Evolutionary conservation across 2,797 vertebrate species (phyloP), one percentile per base, ranked within the genome.

Genomic region (Sebastes kiyomatsui): DNA sequence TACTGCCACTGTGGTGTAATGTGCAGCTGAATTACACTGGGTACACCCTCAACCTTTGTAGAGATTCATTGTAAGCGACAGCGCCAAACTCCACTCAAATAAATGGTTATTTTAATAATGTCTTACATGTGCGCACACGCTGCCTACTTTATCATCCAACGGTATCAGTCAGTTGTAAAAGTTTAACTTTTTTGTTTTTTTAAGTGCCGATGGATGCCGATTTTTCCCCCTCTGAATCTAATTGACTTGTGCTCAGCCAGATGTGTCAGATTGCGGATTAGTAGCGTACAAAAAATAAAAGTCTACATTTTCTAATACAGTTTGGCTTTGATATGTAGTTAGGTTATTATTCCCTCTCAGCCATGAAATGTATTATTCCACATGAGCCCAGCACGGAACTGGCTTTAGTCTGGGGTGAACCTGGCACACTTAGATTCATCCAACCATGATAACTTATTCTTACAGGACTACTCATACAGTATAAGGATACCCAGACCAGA

Each of bases 31-130:
- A 49, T 49, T 49, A 49, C 42, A 49, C 42, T 49, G 49, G 20
- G 0, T 52, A 52, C 8, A n/a, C 49, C 46, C 49, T 52, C 7
- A 20, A 2, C 20, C 38, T 42, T 52, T 20, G 49, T n/a, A 52
- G 7, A 52, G 4, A n/a, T 30, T 1, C 11, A n/a, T 6, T 4
- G 2, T 0, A 1, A 13, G 14, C 14, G 4, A 25, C 33, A 1
- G 42, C 20, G 25, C 54, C 65, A 38, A 14, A 58, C 25, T 42
- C 16, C 20, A 5, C 55, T 52, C 30, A 83, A 13, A 73, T 32
- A 38, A 54, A 1, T 12, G 18, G 0, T 8, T 14, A 22, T 72
- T 56, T 38, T 14, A 20, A 20, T 2, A n/a, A 11, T 28, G 22
- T n/a, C 16, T 46, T 14, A 23, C 22, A 3, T 2, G 1, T 9